Evolutionary conservation across 2,888 invertebrate genomes (phyloP).

Genomic region (Sminthurinus aureus): DNA sequence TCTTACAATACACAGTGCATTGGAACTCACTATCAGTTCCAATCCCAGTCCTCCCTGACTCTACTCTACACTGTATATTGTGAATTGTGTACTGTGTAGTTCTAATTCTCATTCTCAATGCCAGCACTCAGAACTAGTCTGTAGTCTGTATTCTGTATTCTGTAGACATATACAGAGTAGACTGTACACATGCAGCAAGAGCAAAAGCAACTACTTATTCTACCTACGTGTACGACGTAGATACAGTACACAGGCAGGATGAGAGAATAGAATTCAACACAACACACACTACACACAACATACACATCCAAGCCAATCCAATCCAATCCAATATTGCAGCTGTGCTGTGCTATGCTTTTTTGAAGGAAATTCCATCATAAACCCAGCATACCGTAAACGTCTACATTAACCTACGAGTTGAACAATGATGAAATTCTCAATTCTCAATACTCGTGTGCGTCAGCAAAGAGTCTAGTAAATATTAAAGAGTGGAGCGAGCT

Average conservation of each 20-base stretch:
- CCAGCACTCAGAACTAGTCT: neutral
- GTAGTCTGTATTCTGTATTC: neutral
- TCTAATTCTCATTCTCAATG: neutral
- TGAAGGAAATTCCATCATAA: conserved; percentile 36
- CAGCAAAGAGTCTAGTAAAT: too few relatives aligned
- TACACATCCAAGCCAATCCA: too few relatives aligned
- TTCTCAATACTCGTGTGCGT: too few relatives aligned
- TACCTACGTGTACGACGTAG: neutral
- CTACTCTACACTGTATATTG: neutral
- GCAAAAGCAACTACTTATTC: too few relatives aligned
- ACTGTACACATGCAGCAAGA: neutral
- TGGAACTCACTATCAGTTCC: neutral
- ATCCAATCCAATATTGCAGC: conserved; percentile 25
- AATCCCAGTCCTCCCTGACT: neutral
- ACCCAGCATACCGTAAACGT: conserved; percentile 3
- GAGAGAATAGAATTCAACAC: neutral
- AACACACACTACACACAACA: neutral
- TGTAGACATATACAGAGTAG: neutral
- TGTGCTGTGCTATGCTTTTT: conserved; percentile 8
- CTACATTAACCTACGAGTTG: neutral
- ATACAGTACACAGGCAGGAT: neutral
- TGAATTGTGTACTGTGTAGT: too few relatives aligned
- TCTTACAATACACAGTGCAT: neutral
- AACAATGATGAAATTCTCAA: too few relatives aligned
- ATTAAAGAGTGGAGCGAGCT: too few relatives aligned